A percentile compares a stretch with the other conserved stretches of the same genome.
Evolutionary conservation across 2,113 vertebrate species (phyloP).

Genomic region (Menidia beryllina): DNA sequence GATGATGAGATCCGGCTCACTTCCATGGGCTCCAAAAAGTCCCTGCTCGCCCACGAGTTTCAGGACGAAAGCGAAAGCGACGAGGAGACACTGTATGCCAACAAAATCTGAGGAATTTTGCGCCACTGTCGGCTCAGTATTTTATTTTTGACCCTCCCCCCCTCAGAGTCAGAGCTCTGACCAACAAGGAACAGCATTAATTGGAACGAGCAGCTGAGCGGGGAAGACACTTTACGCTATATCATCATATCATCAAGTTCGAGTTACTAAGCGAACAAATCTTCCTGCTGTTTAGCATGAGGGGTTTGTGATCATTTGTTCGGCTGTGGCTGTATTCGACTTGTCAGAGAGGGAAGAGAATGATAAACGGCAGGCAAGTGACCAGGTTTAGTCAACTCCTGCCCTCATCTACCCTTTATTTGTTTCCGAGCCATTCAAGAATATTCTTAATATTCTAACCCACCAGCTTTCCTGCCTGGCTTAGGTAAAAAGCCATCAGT

Average conservation of each 20-base stretch:
- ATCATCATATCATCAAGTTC: conserved; percentile 26
- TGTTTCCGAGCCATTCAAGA: conserved; percentile 33
- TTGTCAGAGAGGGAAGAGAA: conserved; percentile 10
- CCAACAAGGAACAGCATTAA: conserved; percentile 25
- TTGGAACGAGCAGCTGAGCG: conserved; percentile 13
- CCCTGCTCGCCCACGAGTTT: conserved; percentile 94
- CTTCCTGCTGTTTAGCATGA: conserved; percentile 24
- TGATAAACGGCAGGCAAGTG: neutral
- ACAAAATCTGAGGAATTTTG: conserved; percentile 88
- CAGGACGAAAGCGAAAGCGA: conserved; percentile 99
- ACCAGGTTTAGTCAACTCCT: conserved; percentile 17
- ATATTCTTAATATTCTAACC: conserved; percentile 21
- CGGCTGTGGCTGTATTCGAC: conserved; percentile 21
- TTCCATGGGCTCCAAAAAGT: conserved; percentile 96
- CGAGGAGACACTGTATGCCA: conserved; percentile 95
- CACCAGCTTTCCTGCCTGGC: conserved; percentile 28
- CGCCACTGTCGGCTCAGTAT: conserved; percentile 5
- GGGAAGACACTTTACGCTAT: conserved; percentile 22
- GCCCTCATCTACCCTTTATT: conserved; percentile 24
- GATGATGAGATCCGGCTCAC: conserved; percentile 95
- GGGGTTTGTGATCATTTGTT: conserved; percentile 5
- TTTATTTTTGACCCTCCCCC: conserved; percentile 49
- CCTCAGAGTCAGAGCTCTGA: conserved; percentile 23
- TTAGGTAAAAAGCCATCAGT: conserved; percentile 22
- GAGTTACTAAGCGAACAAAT: conserved; percentile 26